Evolutionary conservation across 2,113 vertebrate genomes (phyloP).

Genomic region (Puntigrus tetrazona): DNA sequence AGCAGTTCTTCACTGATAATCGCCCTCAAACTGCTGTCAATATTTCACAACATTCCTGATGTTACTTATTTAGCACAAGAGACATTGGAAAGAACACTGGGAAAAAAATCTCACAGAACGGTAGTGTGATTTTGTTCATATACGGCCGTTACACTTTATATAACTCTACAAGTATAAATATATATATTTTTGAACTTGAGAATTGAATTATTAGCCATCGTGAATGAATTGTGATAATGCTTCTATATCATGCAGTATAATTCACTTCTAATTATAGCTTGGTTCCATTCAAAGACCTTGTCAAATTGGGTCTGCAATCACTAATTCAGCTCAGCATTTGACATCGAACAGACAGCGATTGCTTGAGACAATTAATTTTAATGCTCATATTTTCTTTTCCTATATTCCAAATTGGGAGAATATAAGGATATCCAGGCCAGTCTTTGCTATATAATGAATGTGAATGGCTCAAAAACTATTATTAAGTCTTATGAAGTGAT

Average conservation of each 20-base stretch:
- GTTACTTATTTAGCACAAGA: neutral
- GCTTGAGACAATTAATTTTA: neutral
- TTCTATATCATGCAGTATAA: neutral
- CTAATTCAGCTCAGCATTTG: neutral
- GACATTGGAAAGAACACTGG: no score
- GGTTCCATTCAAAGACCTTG: neutral
- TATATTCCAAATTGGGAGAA: neutral
- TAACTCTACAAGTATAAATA: no score
- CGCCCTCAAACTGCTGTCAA: no score
- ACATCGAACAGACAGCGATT: neutral
- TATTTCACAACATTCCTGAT: neutral
- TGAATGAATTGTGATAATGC: neutral
- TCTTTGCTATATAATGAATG: neutral
- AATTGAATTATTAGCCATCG: neutral
- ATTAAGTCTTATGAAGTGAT: neutral
- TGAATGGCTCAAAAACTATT: neutral
- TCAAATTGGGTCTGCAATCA: neutral
- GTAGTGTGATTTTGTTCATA: neutral
- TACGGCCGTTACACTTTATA: neutral
- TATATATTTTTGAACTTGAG: neutral
- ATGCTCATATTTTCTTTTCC: neutral
- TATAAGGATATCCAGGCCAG: neutral
- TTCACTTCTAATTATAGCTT: neutral
- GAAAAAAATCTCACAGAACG: neutral
- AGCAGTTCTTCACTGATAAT: no score